Evolutionary conservation across 2,113 vertebrate genomes (phyloP).

Genomic region (Tonatia bakeri): DNA sequence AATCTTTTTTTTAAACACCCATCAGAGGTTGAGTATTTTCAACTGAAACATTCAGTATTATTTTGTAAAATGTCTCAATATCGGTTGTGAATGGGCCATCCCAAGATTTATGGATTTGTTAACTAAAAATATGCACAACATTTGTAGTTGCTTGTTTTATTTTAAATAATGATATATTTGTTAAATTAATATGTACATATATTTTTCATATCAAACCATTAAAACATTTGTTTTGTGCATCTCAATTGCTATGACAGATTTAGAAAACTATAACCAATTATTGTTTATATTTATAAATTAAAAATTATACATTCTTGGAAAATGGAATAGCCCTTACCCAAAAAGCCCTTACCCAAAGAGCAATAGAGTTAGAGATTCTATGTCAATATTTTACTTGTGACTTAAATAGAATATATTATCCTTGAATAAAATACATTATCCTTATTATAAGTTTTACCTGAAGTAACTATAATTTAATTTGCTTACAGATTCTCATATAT

Average conservation of each 20-base stretch:
- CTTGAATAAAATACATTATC: background rate
- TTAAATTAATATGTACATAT: background rate
- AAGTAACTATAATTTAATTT: conserved; percentile 36
- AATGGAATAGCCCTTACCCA: background rate
- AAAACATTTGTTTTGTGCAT: background rate
- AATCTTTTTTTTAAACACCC: background rate
- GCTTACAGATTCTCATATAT: conserved; percentile 10
- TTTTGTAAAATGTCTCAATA: background rate
- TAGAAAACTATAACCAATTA: background rate
- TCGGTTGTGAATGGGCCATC: background rate
- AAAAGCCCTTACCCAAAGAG: background rate
- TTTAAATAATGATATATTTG: background rate
- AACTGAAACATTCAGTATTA: background rate
- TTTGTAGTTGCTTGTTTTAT: background rate
- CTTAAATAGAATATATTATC: background rate
- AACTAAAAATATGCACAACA: background rate
- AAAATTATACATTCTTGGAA: background rate
- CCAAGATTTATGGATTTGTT: background rate
- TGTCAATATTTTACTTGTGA: background rate
- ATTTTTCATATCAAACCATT: background rate
- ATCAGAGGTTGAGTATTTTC: background rate
- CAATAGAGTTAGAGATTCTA: background rate
- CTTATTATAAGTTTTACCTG: background rate
- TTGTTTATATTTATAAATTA: background rate
- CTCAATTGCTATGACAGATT: background rate